Evolutionary conservation across 2,888 invertebrate species (phyloP).

Genomic region (Scotopteryx bipunctaria): DNA sequence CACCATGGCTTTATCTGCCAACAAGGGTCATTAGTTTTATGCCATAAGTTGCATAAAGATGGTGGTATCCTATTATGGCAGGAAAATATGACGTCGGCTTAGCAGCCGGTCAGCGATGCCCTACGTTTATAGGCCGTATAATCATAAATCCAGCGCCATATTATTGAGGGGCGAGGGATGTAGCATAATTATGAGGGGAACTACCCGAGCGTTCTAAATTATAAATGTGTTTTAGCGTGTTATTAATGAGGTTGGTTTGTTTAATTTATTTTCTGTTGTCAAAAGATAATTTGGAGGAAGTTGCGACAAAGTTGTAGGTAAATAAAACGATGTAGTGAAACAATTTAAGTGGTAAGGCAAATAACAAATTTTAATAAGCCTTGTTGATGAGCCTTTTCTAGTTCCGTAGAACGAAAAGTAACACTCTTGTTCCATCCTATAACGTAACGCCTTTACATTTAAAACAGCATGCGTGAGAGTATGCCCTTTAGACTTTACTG

Average conservation of each 20-base stretch:
- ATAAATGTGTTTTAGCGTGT: constrained; percentile 22
- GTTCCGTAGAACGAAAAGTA: too few species aligned
- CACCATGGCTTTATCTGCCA: neutral
- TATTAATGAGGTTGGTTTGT: constrained; percentile 11
- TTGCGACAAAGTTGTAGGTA: too few species aligned
- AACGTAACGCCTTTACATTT: too few species aligned
- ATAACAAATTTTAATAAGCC: too few species aligned
- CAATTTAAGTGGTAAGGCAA: too few species aligned
- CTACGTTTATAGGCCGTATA: constrained; percentile 57
- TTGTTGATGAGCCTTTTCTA: too few species aligned
- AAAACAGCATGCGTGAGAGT: too few species aligned
- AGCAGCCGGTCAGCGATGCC: constrained; percentile 48
- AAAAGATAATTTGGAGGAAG: too few species aligned
- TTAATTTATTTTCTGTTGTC: neutral
- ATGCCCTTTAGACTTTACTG: too few species aligned
- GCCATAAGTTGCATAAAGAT: constrained; percentile 15
- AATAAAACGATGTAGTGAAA: too few species aligned
- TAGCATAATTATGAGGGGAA: constrained; percentile 53
- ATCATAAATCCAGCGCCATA: constrained; percentile 60
- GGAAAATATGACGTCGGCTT: constrained; percentile 45
- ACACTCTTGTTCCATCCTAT: too few species aligned
- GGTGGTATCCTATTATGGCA: constrained; percentile 13
- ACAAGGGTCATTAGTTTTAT: constrained; percentile 5
- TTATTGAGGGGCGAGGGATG: constrained; percentile 54
- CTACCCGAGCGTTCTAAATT: constrained; percentile 25